Evolutionary conservation across 2,888 invertebrate genomes (phyloP).

Genomic region (Trichopoda pennipes): DNA sequence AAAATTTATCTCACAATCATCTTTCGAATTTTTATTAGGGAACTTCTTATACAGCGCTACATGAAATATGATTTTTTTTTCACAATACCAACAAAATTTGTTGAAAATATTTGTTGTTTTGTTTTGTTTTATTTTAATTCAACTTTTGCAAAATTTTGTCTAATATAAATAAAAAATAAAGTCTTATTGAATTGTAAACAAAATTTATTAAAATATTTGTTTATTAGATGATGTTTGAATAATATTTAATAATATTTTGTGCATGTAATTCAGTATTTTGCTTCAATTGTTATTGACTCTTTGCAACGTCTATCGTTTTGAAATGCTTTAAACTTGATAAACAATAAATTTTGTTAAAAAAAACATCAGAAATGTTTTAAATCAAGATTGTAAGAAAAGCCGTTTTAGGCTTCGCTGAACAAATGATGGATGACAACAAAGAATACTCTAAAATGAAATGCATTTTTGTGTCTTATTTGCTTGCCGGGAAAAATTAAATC

Average conservation of each 20-base stretch:
- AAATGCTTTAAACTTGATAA: neutral
- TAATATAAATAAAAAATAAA: too few relatives aligned
- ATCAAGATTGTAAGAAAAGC: constrained; percentile 11
- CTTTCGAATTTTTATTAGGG: too few relatives aligned
- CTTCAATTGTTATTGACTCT: neutral
- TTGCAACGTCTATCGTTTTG: constrained; percentile 21
- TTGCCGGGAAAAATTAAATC: constrained; percentile 31
- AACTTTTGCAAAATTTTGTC: too few relatives aligned
- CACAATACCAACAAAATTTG: too few relatives aligned
- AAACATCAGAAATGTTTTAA: neutral
- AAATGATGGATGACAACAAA: constrained; percentile 63
- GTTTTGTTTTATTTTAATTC: too few relatives aligned
- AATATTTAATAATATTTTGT: too few relatives aligned
- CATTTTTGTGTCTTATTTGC: constrained; percentile 61
- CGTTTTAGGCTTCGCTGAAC: constrained; percentile 60
- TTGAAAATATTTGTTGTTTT: too few relatives aligned
- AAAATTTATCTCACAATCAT: too few relatives aligned
- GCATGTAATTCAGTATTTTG: neutral
- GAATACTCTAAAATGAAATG: constrained; percentile 70
- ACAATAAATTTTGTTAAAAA: constrained; percentile 34
- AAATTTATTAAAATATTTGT: constrained; percentile 35
- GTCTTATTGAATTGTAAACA: constrained; percentile 13
- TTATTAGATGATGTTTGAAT: constrained; percentile 47
- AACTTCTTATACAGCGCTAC: too few relatives aligned
- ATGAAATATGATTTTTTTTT: too few relatives aligned